Conservation (phyloP, 2,113 vertebrate species). For the Todiramphus saurophagus region DNA sequence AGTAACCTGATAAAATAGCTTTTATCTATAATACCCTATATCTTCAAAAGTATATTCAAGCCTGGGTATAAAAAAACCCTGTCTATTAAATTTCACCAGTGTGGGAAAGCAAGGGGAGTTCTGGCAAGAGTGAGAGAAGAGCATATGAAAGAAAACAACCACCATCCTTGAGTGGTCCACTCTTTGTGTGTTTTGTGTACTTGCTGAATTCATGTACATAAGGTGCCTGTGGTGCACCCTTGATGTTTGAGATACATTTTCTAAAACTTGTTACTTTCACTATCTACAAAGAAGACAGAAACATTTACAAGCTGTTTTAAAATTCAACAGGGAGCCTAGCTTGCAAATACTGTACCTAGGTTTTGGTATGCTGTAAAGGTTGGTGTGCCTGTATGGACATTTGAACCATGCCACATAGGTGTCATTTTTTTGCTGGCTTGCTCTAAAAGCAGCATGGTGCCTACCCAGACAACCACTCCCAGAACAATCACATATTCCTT, state of each 20-base stretch:
- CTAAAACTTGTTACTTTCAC: background rate
- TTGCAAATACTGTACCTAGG: background rate
- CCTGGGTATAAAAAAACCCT: background rate
- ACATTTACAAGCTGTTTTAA: background rate
- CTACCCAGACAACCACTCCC: background rate
- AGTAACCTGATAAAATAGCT: background rate
- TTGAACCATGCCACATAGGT: background rate
- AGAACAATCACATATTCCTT: background rate
- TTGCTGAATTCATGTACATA: background rate
- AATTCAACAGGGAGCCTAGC: background rate
- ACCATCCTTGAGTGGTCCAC: background rate
- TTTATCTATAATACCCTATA: background rate
- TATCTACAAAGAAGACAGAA: background rate
- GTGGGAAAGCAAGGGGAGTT: background rate
- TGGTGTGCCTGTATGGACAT: background rate
- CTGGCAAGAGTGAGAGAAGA: background rate
- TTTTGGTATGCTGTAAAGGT: background rate
- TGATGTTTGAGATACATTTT: background rate
- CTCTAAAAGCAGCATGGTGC: background rate
- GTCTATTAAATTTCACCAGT: background rate
- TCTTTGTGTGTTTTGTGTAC: background rate
- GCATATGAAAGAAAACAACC: background rate
- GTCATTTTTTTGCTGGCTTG: background rate
- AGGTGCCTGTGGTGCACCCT: background rate
- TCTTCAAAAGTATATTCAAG: background rate